Evolutionary conservation across 2,888 invertebrate species (phyloP), one percentile per base, ranked within the genome.

Genomic region (Lomographa bimaculata): DNA sequence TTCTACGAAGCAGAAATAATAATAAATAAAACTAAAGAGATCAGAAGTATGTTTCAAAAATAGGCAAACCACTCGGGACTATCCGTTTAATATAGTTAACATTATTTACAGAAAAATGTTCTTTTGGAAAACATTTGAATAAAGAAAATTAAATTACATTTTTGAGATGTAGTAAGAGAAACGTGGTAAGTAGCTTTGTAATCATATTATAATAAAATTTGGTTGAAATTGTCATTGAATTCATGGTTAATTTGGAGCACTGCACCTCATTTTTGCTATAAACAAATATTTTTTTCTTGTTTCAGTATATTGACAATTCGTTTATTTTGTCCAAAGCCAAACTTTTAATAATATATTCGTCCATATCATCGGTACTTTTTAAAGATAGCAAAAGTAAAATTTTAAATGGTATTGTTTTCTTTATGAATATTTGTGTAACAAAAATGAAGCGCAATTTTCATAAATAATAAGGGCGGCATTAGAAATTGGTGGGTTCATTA

Each of bases 11-110:
- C 50, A 28, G 16, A 49, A 50, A 45, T 48, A 60, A 54, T n/a
- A n/a, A n/a, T n/a, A n/a, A 49, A 59, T 11, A 18, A 33, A 35
- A 46, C 59, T 69, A 68, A 34, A 60, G 73, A 74, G 73, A 71
- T 74, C 73, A 71, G 23, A 52, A 35, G 45, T 54, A 40, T 39
- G 44, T 64, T n/a, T 72, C 65, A 67, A 73, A 73, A 74, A 72
- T 63, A 53, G 73, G 73, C 74, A 74, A 74, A 73, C 60, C 74
- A 72, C 71, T 52, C 39, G 6, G n/a, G 16, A 40, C 27, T 54
- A 46, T 40, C 25, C 11, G 27, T 46, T 34, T 38, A 33, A 26
- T 19, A 26, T 30, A 19, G 25, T 37, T 37, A n/a, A n/a, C n/a
- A 28, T 26, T 47, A 50, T 50, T 49, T 46, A 54, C 44, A 50